Percentiles rank a stretch among this genome's conserved stretches.
Evolutionary conservation across 2,113 vertebrate genomes (phyloP).

Genomic region (Phasianus colchicus): DNA sequence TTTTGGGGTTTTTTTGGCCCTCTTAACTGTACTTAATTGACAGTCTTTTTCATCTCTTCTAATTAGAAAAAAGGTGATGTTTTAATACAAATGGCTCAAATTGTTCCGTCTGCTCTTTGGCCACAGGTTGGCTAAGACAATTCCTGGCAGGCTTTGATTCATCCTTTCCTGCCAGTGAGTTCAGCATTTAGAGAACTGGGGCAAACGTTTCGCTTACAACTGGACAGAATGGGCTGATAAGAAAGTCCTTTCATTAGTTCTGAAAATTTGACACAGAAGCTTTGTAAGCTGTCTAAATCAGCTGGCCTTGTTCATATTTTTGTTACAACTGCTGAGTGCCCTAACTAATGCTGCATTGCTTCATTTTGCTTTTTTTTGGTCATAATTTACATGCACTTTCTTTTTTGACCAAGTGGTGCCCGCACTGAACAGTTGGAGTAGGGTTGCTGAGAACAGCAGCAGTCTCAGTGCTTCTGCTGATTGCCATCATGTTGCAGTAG

Average conservation of each 20-base stretch:
- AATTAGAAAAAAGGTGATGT: background rate
- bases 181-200: background rate
- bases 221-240: constrained; percentile 32
- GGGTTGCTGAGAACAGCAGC: background rate
- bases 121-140: background rate
- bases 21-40: background rate
- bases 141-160: background rate
- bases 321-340: constrained; percentile 62
- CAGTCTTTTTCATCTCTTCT: background rate
- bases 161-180: background rate
- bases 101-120: background rate
- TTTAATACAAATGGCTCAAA: background rate
- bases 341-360: constrained; percentile 73
- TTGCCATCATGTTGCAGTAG: background rate
- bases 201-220: background rate
- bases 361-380: constrained; percentile 37
- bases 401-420: constrained; percentile 41
- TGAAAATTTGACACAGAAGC: constrained; percentile 13
- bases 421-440: background rate
- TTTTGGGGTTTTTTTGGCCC: background rate
- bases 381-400: background rate
- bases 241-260: constrained; percentile 5
- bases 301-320: constrained; percentile 52
- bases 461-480: background rate
- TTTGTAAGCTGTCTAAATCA: constrained; percentile 6